Conservation (phyloP, 64 coral and sea anemone species). For the Acropora yongei region DNA sequence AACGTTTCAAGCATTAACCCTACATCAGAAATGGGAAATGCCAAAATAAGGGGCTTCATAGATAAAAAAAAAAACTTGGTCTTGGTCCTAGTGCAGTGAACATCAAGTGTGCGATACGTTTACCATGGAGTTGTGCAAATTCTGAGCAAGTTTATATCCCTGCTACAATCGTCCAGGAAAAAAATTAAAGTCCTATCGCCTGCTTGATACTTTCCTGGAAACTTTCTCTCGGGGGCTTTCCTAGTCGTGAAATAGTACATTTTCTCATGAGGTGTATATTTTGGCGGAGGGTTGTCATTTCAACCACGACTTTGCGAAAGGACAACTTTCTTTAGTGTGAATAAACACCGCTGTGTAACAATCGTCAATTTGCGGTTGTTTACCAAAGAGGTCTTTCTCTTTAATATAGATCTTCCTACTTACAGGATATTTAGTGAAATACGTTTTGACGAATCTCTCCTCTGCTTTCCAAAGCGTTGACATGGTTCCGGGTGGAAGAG, state of each 20-base stretch:
- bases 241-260: constrained; percentile 57
- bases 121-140: not conserved
- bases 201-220: not conserved
- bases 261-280: constrained; percentile 54
- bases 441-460: constrained; percentile 83
- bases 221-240: not conserved
- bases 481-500: constrained; percentile 88
- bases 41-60: too few species aligned
- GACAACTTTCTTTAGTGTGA: constrained; percentile 74
- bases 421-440: constrained; percentile 96
- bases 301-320: constrained; percentile 52
- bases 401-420: constrained; percentile 75
- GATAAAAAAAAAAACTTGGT: too few species aligned
- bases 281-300: not conserved
- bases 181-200: not conserved
- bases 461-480: constrained; percentile 91
- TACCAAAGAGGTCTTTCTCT: constrained; percentile 80
- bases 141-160: constrained; percentile 11
- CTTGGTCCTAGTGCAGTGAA: not conserved
- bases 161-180: constrained; percentile 8
- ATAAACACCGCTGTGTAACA: constrained; percentile 90
- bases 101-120: constrained; percentile 11
- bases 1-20: not conserved
- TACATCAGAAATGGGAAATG: not conserved
- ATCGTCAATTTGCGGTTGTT: constrained; percentile 67